Evolutionary conservation across 2,888 invertebrate genomes (phyloP), one percentile per base, ranked within the genome.

Genomic region (Pterostichus madidus): DNA sequence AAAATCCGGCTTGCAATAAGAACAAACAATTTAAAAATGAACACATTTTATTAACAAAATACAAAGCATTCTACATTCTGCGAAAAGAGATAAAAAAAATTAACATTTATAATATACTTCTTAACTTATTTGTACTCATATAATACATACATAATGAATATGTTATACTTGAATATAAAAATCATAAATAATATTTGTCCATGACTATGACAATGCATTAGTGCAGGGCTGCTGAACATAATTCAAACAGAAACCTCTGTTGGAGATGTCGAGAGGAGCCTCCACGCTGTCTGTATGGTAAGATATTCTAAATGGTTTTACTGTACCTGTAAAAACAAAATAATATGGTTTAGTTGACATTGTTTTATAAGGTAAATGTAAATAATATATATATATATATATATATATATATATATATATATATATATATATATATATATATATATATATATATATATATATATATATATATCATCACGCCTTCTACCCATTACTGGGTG

Each of bases 221-320:
- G 64, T 64, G 87, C 96, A 96, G 0, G 96, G 96, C 86, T 96
- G 96, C 87, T 96, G 96, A 4, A 96, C 93, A 86, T 95, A 96
- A 88, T 96, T 96, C 5, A 96, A 90, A 85, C 96, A 96, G 87
- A 96, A 96, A 0, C 96, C 96, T 86, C 94, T 91, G 88, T 96
- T 96, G 61, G 93, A 94, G 0, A 93, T 89, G 86, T 96, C 96
- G 5, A 92, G 92, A 0, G 96, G 96, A 0, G 94, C 94, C 87
- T 97, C 96, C 0, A 93, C 91, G 83, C 93, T 93, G 89, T 97
- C 96, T 0, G 96, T 93, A 86, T 96, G 96, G 85, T 95, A 96
- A 88, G 93, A 93, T 1, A 97, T 88, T 4, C 96, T 92, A 86
- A 96, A 96, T 0, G 96, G 96, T 86, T 95, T 95, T 3, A 96